Conservation (phyloP, 2,797 vertebrate genomes). For the Chaetodon trifasciatus region DNA sequence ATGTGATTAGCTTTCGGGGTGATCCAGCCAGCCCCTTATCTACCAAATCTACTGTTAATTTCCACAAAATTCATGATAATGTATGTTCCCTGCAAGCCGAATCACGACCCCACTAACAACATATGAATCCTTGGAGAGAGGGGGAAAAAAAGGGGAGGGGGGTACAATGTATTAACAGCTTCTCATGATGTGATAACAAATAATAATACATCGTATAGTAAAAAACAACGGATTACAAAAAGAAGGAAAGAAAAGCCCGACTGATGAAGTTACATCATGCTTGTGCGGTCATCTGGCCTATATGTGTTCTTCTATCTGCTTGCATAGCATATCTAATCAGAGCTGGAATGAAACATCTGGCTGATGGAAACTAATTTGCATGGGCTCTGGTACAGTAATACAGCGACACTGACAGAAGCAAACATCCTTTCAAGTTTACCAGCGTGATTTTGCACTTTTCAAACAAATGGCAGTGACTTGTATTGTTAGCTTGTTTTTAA, state of each 20-base stretch:
- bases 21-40: slow-evolving; percentile 66
- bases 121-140: background rate
- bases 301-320: background rate
- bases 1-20: slow-evolving; percentile 24
- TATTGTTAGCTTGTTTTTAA: background rate
- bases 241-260: background rate
- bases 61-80: background rate
- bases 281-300: background rate
- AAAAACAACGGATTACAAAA: background rate
- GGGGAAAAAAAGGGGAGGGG: too few species aligned
- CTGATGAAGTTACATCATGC: background rate
- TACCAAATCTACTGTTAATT: background rate
- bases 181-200: background rate
- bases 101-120: background rate
- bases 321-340: background rate
- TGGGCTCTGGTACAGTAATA: background rate
- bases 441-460: background rate
- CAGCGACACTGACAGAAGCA: background rate
- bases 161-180: background rate
- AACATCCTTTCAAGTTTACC: background rate
- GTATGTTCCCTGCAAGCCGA: background rate
- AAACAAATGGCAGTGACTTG: slow-evolving; percentile 34
- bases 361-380: background rate
- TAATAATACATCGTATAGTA: background rate
- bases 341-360: background rate